A percentile compares a stretch with the other conserved stretches of the same genome.
These are phyloP conservation scores for Morone chrysops DNA, from an alignment of 2,113 vertebrate species.

Conservation along the genomic window DNA sequence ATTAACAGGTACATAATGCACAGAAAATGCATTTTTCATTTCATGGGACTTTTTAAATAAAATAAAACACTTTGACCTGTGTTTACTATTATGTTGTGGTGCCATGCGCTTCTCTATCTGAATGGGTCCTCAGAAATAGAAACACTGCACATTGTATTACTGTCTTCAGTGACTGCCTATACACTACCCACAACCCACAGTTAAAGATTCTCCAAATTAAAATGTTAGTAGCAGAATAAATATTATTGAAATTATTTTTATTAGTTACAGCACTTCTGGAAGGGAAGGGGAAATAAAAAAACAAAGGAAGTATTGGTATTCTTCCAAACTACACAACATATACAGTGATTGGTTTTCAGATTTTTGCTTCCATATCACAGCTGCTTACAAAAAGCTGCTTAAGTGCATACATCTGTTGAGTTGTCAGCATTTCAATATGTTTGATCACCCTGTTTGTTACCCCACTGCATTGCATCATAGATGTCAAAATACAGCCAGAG, in stretches of 20 bases:
- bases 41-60: neutral
- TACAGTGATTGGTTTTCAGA: neutral
- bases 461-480: neutral
- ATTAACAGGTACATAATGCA: neutral
- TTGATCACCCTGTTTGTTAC: constrained; percentile 17
- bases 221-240: constrained; percentile 26
- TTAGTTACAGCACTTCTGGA: neutral
- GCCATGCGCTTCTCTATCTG: neutral
- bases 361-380: neutral
- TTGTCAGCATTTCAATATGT: constrained; percentile 24
- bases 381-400: neutral
- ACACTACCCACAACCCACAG: neutral
- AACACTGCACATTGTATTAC: neutral
- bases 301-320: neutral
- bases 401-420: constrained; percentile 10
- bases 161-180: neutral
- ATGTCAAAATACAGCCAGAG: constrained; percentile 29
- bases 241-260: constrained; percentile 3
- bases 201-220: constrained; percentile 2
- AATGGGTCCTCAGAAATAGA: neutral
- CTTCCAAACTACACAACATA: neutral
- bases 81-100: neutral
- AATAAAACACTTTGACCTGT: neutral
- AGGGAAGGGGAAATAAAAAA: neutral
- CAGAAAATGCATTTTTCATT: neutral